Evolutionary conservation across 2,888 invertebrate genomes (phyloP).

Genomic region (Prenolepis imparis): DNA sequence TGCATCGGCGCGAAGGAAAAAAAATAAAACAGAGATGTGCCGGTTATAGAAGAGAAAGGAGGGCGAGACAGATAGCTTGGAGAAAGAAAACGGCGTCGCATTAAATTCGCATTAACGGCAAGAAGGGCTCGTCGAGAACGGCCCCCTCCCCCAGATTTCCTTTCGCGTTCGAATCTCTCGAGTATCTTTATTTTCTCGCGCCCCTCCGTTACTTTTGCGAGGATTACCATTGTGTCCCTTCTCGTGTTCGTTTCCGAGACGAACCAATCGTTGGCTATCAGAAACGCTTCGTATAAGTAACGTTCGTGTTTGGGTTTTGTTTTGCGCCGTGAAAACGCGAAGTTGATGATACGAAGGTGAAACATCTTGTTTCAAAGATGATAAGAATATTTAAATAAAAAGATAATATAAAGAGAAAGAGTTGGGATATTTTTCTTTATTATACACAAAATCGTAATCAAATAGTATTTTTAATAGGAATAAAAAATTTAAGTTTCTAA

Average conservation of each 20-base stretch:
- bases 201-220: slow-evolving; percentile 20
- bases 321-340: neutral
- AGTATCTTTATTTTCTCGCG: slow-evolving; percentile 61
- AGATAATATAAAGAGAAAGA: neutral
- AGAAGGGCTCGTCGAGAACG: slow-evolving; percentile 47
- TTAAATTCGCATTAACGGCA: slow-evolving; percentile 76
- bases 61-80: slow-evolving; percentile 14
- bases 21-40: slow-evolving; percentile 13
- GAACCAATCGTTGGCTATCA: slow-evolving; percentile 51
- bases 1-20: neutral
- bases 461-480: neutral
- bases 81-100: slow-evolving; percentile 61
- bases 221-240: slow-evolving; percentile 46
- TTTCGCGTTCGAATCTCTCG: slow-evolving; percentile 52
- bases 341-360: slow-evolving; percentile 6
- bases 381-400: neutral
- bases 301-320: neutral
- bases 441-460: neutral
- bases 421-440: no score
- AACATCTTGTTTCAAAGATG: neutral
- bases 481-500: neutral
- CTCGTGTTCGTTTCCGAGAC: slow-evolving; percentile 44
- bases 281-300: neutral
- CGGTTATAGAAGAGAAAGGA: neutral
- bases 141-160: slow-evolving; percentile 2